Evolutionary conservation across 1,140 invertebrate genomes (phyloP), one percentile per base, ranked within the genome.

Genomic region (Pachypsylla venusta): DNA sequence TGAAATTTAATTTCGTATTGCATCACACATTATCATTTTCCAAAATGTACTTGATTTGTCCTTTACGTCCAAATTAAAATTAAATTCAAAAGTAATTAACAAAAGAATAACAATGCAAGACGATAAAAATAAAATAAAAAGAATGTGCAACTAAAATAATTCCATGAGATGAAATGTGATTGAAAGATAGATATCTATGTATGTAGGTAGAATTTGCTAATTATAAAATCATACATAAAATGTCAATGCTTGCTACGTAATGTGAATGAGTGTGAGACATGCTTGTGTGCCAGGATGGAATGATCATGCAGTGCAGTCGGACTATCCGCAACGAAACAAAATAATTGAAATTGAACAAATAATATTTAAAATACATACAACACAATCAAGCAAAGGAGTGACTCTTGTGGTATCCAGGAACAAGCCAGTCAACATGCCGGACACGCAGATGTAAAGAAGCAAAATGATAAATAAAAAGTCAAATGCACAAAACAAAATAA

Each of bases 141-240:
- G 42, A 48, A 48, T 48, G 42, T 48, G 42, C 42, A 48, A 48
- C 42, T 48, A 13, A 56, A 60, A 26, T 25, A 60, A 56, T 56
- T 60, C 24, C 24, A 55, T 56, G 27, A 27, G 53, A 30, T n/a
- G 19, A 60, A 60, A 57, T 19, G 3, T 25, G 24, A 55, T 13
- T 30, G 24, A 26, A 57, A 14, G 19, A 57, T 26, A 57, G 27
- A 27, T 28, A 57, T 28, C 19, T 28, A 57, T 20, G 20, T 28
- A 26, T 19, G n/a, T 30, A 57, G 25, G 25, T 12, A 57, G 19
- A 30, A 57, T n/a, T n/a, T 30, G 25, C 56, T 19, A 57, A 57
- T 26, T 55, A 55, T 55, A 55, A 27, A 55, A 48, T 48, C 42
- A 48, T 48, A 48, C 22, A 22, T 22, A 48, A n/a, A 48, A 48